phyloP scores from a whole-genome alignment of 2,797 vertebrate species.

The Cirrhinus molitorella region DNA sequence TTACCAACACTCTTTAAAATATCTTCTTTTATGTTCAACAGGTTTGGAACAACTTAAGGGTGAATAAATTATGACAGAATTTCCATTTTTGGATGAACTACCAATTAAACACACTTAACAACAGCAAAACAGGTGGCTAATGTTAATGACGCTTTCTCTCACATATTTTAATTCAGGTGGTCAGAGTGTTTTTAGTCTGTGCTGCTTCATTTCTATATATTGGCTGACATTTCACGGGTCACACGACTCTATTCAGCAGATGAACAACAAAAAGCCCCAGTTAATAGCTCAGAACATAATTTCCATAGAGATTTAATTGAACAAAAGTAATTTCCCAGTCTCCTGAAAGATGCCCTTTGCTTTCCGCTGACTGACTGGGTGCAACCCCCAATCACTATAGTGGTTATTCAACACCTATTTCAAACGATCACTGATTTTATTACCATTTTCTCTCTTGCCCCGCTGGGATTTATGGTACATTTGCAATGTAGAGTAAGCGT shows the following conservation, averaged over 20 bases:
- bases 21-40: background rate
- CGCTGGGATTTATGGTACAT: constrained; percentile 45
- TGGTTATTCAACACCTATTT: constrained; percentile 46
- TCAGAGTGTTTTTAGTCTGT: background rate
- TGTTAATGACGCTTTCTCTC: background rate
- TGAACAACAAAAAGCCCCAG: constrained; percentile 42
- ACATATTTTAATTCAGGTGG: background rate
- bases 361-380: constrained; percentile 42
- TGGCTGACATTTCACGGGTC: constrained; percentile 47
- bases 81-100: background rate
- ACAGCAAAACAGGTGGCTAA: background rate
- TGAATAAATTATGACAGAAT: background rate
- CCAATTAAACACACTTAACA: background rate
- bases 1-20: background rate
- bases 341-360: constrained; percentile 51
- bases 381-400: constrained; percentile 19
- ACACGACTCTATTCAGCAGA: constrained; percentile 43
- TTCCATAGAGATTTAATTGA: constrained; percentile 63
- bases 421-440: constrained; percentile 60
- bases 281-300: constrained; percentile 58
- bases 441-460: constrained; percentile 16
- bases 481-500: constrained; percentile 46
- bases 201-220: constrained; percentile 23
- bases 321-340: constrained; percentile 59
- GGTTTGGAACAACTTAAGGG: background rate